phyloP scores from a whole-genome alignment of 1,140 invertebrate species.

The Teleopsis dalmanni region DNA sequence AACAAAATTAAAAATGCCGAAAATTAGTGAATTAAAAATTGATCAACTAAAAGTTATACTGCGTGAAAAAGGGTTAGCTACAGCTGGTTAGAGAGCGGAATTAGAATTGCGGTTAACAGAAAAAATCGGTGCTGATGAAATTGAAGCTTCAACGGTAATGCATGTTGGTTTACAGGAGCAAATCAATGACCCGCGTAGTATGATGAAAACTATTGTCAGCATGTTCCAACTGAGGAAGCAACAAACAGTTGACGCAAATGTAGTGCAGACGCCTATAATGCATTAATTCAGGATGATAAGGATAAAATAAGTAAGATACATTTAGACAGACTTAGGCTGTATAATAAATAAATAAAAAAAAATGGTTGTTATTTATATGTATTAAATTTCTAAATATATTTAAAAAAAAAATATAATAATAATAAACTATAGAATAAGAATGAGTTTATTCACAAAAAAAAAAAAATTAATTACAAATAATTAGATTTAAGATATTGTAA shows the following conservation, averaged over 20 bases:
- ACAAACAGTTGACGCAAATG: not conserved
- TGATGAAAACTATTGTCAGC: slow-evolving; percentile 1
- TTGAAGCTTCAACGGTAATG: not conserved
- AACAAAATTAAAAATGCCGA: too few relatives aligned
- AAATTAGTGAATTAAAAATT: slow-evolving; percentile 3
- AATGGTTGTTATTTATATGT: too few relatives aligned
- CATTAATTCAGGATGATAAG: too few relatives aligned
- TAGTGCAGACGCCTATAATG: not conserved
- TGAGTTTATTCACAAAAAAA: too few relatives aligned
- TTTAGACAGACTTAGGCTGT: too few relatives aligned
- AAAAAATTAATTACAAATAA: too few relatives aligned
- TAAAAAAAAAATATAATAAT: too few relatives aligned
- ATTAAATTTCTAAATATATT: too few relatives aligned
- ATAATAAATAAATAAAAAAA: too few relatives aligned
- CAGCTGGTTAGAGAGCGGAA: not conserved
- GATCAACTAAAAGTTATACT: slow-evolving; percentile 2
- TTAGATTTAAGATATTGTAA: too few relatives aligned
- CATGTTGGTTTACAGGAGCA: not conserved
- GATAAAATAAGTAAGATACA: too few relatives aligned
- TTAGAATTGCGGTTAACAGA: not conserved
- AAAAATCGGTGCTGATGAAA: not conserved
- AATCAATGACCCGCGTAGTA: not conserved
- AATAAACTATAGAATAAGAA: too few relatives aligned
- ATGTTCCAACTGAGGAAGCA: not conserved
- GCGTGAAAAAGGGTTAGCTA: not conserved